Evolutionary conservation across 2,797 vertebrate genomes (phyloP), one percentile per base, ranked within the genome.

Genomic region (Propithecus perrieri): DNA sequence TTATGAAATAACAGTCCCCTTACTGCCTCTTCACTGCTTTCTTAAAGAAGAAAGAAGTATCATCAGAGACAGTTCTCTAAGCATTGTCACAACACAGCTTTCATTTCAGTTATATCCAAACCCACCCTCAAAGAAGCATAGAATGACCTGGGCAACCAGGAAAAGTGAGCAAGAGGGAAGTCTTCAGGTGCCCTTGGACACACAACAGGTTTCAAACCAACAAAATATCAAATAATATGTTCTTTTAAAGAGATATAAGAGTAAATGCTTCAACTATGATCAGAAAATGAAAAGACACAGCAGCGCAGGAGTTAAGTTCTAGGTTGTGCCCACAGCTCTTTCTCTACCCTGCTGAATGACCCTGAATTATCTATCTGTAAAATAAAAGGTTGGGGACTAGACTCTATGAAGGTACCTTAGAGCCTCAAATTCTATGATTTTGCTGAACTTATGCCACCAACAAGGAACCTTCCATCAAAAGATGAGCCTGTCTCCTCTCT

Each of bases 381-480:
- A 91, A 93, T 67, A 53, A 90, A 92, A 65, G 15, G 4, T 35
- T 89, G 46, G 30, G 46, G 30, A 35, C 20, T 50, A 75, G 38
- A 83, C 57, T 71, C 65, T 57, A 67, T 20, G 17, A 95, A 95
- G 41, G 30, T 13, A 53, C 6, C 22, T 41, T 12, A 67, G 67
- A 41, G 35, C 15, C 69, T 89, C 75, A 41, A 57, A 65, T 74
- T 83, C 72, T n/a, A 41, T 33, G 35, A 80, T 15, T 30, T 63
- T 63, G 46, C 55, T 97, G 35, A 91, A 91, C 59, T 91, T 61
- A 85, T 1, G 43, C 65, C 76, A 79, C 41, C 78, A 95, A 63
- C 18, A n/a, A 81, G 28, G 61, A 88, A 72, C 38, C 20, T 95
- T 13, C 26, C 63, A 67, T 65, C 20, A 93, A 38, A 65, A 90